Evolutionary conservation across 2,797 vertebrate genomes (phyloP).

Genomic region (Xyrichtys novacula): DNA sequence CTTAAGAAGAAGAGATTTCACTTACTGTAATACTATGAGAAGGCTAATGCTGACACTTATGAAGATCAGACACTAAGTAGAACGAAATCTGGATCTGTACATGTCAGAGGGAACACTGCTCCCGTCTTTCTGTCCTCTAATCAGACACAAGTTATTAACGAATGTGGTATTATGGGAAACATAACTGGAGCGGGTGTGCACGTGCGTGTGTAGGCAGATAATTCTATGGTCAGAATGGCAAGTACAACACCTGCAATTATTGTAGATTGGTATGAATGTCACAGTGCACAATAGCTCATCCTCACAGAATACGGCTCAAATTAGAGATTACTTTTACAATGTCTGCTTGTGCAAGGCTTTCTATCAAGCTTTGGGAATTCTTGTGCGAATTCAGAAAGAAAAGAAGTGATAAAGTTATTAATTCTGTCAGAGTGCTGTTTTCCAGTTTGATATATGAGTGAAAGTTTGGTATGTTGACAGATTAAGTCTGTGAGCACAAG

Average conservation of each 20-base stretch:
- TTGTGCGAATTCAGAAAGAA: background rate
- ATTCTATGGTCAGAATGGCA: constrained; percentile 31
- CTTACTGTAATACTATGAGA: constrained; percentile 25
- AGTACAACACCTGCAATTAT: constrained; percentile 31
- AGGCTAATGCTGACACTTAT: constrained; percentile 51
- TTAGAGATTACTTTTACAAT: constrained; percentile 13
- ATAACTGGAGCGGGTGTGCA: background rate
- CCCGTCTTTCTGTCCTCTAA: constrained; percentile 8
- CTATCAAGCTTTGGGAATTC: constrained; percentile 23
- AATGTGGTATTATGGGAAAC: constrained; percentile 18
- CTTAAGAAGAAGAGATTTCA: constrained; percentile 44
- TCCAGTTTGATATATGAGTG: background rate
- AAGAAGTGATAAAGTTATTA: background rate
- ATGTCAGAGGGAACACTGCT: constrained; percentile 16
- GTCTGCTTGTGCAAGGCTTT: constrained; percentile 23
- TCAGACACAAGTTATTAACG: constrained; percentile 19
- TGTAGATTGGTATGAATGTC: constrained; percentile 29
- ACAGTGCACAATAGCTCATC: constrained; percentile 11
- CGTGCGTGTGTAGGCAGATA: constrained; percentile 26
- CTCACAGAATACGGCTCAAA: constrained; percentile 1
- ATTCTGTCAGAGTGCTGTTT: background rate
- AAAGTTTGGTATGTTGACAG: constrained; percentile 5
- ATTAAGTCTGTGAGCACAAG: background rate
- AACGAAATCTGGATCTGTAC: constrained; percentile 19
- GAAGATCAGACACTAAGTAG: constrained; percentile 34